These are phyloP conservation scores for Orestias chungarensis DNA, from an alignment of 2,797 vertebrate genomes.

Conservation along the genomic window DNA sequence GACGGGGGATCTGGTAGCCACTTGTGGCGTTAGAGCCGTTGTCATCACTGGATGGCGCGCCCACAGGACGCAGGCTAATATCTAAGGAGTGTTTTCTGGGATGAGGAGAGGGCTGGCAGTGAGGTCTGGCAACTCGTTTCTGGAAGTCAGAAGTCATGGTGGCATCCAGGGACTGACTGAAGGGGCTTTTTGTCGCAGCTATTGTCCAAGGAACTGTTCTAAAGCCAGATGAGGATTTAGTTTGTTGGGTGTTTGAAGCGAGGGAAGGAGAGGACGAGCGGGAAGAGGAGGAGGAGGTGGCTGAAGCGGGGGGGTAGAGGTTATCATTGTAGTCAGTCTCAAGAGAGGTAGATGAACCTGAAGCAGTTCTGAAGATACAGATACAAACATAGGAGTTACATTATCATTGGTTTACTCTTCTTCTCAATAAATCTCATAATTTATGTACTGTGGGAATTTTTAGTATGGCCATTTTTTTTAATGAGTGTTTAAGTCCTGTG, in stretches of 20 bases:
- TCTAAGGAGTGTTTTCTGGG: conserved; percentile 74
- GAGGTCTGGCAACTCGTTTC: conserved; percentile 25
- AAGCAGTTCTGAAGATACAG: conserved; percentile 51
- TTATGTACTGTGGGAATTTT: not conserved
- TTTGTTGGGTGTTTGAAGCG: conserved; percentile 25
- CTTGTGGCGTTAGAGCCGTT: conserved; percentile 1
- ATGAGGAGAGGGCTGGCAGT: conserved; percentile 65
- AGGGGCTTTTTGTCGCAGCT: conserved; percentile 8
- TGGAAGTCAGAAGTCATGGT: conserved; percentile 33
- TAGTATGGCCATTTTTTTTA: fast-evolving
- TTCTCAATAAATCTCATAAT: not conserved
- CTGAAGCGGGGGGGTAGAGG: conserved; percentile 63
- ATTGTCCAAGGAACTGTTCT: conserved; percentile 43
- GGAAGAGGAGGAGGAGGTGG: conserved; percentile 67
- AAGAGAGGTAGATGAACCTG: conserved; percentile 59
- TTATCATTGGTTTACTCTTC: not conserved
- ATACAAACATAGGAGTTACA: not conserved
- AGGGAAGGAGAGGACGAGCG: conserved; percentile 62
- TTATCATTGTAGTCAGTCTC: conserved; percentile 64
- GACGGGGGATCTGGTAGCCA: conserved; percentile 65
- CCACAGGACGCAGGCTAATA: conserved; percentile 57
- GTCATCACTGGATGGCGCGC: conserved; percentile 21
- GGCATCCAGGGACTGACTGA: conserved; percentile 60
- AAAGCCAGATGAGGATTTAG: conserved; percentile 13
- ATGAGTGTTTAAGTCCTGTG: not conserved